A percentile compares a stretch with the other conserved stretches of the same genome.
Conservation (phyloP, 2,113 vertebrate genomes). For the Lycocorax pyrrhopterus region DNA sequence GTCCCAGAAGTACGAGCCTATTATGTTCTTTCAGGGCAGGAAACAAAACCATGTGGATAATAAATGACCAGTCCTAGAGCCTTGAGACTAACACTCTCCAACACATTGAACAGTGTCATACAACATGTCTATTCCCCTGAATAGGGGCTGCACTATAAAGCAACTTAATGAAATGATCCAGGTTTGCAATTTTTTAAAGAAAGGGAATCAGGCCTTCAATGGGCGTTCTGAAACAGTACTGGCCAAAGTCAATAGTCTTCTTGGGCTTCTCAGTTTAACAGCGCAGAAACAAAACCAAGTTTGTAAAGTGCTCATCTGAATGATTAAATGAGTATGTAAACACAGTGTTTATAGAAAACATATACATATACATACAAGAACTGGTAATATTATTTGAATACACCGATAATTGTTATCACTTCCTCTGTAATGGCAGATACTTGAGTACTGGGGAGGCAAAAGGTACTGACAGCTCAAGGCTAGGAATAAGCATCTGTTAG, state of each 20-base stretch:
- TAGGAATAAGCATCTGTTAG: not conserved
- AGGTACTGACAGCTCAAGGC: not conserved
- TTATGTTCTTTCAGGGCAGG: not conserved
- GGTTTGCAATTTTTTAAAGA: not conserved
- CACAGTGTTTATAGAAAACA: not conserved
- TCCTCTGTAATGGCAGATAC: not conserved
- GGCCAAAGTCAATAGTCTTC: not conserved
- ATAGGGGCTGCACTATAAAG: not conserved
- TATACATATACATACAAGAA: not conserved
- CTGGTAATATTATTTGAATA: not conserved
- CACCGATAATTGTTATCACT: not conserved
- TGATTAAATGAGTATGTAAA: not conserved
- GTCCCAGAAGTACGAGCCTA: not conserved
- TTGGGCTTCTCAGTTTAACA: not conserved
- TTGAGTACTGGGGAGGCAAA: not conserved
- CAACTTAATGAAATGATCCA: not conserved
- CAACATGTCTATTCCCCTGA: not conserved
- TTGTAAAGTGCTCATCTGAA: not conserved
- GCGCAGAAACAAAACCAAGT: not conserved
- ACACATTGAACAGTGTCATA: not conserved
- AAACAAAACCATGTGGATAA: not conserved
- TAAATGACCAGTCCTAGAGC: not conserved
- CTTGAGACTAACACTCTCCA: not conserved
- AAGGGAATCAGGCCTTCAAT: not conserved
- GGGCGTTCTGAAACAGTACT: not conserved